Conservation (phyloP, 2,113 vertebrate species). For the Oncorhynchus gorbuscha region DNA sequence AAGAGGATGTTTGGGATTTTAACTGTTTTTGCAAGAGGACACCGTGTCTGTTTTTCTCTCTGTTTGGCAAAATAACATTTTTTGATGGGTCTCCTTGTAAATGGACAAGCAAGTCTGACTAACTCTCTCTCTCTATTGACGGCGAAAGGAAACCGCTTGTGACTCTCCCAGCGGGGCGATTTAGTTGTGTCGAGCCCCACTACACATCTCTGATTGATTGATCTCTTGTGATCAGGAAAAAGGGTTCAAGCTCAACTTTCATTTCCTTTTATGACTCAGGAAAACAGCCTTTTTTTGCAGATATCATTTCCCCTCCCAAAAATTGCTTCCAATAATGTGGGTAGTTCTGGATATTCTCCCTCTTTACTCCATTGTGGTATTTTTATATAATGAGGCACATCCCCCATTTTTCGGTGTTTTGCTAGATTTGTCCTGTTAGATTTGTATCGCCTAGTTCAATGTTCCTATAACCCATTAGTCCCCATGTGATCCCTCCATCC, state of each 20-base stretch:
- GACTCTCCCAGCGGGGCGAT: not conserved
- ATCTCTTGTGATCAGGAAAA: conserved; percentile 77
- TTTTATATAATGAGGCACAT: conserved; percentile 88
- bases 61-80: not conserved
- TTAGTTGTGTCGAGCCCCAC: conserved; percentile 19
- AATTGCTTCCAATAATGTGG: conserved; percentile 60
- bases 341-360: conserved; percentile 63
- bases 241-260: conserved; percentile 83
- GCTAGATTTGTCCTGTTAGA: conserved; percentile 87
- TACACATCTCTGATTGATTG: conserved; percentile 8
- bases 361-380: conserved; percentile 82
- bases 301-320: conserved; percentile 72
- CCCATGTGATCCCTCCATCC: conserved; percentile 11
- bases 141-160: not conserved
- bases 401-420: conserved; percentile 82
- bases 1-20: not conserved
- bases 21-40: not conserved
- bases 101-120: not conserved
- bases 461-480: conserved; percentile 86
- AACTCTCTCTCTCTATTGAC: not conserved
- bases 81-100: not conserved
- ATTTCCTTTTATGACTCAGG: conserved; percentile 95
- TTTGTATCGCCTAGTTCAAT: conserved; percentile 91
- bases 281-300: conserved; percentile 89
- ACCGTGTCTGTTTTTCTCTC: not conserved